Base-by-base conservation (phyloP, 2,113 vertebrate genomes). In the Copsychus sechellarum region DNA sequence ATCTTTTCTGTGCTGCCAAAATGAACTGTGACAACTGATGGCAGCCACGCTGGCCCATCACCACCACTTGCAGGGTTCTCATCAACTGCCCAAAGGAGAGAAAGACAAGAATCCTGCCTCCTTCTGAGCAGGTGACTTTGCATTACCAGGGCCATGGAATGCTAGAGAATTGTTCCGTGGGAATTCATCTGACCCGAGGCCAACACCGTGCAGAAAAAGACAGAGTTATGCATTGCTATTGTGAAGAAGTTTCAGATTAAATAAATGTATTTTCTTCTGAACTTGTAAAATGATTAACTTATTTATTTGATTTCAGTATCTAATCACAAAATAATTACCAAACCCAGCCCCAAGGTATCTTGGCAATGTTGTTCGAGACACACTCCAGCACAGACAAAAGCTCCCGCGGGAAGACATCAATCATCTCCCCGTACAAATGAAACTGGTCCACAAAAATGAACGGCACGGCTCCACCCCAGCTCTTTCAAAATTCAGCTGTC, bases 391-490 rank as follows among this genome's bases (percentile, higher is more conserved):
- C n/a, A 84, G 85, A 88, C 74, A 88, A 74, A 79, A 90, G 67
- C 60, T 92, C 82, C 72, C 0, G 6, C 16, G 3, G 80, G 67
- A 94, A 84, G 80, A 73, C 60, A 51, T 88, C 47, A 38, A 6
- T 81, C 80, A 64, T 67, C 80, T 62, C 82, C 76, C 85, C 2
- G 0, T 36, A n/a, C 54, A 82, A 71, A 67, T 81, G 64, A 90
- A 94, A 90, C 90, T 20, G 56, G 54, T 48, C 90, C 88, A 71
- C 88, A 64, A 64, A 90, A 94, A 86, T 20, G 65, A 95, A 88
- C 67, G 62, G 66, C 79, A 73, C 18, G 5, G 85, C 90, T 83
- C 93, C 87, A 73, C 94, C 90, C 61, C 43, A 36, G 86, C 76
- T 66, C 82, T 86, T 83, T 62, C 90, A 57, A 88, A 92, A 87